phyloP scores from a whole-genome alignment of 2,797 vertebrate species.

The Leucoraja ocellata region DNA sequence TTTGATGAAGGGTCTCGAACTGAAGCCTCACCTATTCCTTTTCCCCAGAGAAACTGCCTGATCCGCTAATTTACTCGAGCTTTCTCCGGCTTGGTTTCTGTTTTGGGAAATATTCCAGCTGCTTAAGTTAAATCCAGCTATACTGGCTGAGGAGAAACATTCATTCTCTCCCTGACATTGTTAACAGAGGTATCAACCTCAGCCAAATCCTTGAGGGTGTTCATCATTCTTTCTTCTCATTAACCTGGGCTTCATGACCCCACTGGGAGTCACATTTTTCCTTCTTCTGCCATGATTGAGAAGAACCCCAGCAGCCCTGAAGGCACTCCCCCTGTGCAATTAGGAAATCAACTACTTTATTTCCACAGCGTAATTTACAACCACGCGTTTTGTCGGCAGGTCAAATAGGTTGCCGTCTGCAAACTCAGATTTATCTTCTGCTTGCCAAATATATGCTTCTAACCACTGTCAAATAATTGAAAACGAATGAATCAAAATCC shows the following conservation, averaged over 20 bases:
- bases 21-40: too few species aligned
- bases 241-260: neutral
- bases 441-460: neutral
- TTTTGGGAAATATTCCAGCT: neutral
- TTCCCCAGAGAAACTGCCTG: too few species aligned
- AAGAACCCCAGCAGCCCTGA: neutral
- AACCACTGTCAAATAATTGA: constrained; percentile 17
- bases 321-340: neutral
- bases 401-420: constrained; percentile 15
- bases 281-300: neutral
- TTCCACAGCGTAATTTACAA: neutral
- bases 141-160: neutral
- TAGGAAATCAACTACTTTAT: neutral
- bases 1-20: too few species aligned
- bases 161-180: neutral
- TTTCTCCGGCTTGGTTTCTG: neutral
- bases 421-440: neutral
- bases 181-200: neutral
- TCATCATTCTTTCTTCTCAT: constrained; percentile 29
- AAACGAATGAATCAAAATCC: neutral
- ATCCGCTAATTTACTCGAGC: too few species aligned
- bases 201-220: neutral
- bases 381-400: neutral
- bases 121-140: neutral
- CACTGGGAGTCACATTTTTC: neutral